phyloP scores from a whole-genome alignment of 1,140 invertebrate species.

The Penaeus chinensis region DNA sequence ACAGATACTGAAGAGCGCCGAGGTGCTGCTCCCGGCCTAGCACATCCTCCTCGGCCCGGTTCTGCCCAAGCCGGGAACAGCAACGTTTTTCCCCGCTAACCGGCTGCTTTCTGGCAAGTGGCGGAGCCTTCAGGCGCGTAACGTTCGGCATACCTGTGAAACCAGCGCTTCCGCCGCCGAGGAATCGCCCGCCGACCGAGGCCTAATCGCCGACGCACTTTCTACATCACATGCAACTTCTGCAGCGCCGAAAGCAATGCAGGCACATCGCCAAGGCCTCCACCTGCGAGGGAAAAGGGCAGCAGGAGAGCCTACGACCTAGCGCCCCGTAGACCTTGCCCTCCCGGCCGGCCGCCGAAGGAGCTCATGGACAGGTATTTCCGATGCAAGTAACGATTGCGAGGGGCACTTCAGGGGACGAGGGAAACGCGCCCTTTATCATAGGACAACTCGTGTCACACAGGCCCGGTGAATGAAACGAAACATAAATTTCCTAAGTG shows the following conservation, averaged over 20 bases:
- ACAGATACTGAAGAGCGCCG: background rate
- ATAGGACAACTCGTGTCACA: too few relatives aligned
- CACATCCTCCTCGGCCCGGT: background rate
- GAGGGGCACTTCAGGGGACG: background rate
- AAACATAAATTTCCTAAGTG: too few relatives aligned
- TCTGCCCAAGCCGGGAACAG: background rate
- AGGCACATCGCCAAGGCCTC: background rate
- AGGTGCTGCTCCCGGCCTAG: background rate
- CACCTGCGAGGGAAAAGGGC: background rate
- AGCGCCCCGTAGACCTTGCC: background rate
- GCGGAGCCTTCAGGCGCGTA: constrained; percentile 36
- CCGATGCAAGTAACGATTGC: constrained; percentile 6
- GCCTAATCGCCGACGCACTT: background rate
- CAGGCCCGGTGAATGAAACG: too few relatives aligned
- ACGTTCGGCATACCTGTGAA: constrained; percentile 45
- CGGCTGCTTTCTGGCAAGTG: constrained; percentile 41
- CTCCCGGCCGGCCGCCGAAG: background rate
- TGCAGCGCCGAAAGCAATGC: background rate
- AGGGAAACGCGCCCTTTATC: too few relatives aligned
- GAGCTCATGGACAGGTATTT: constrained; percentile 25
- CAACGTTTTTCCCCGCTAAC: constrained; percentile 37
- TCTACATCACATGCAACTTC: background rate
- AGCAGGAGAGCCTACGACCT: background rate
- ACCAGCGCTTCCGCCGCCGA: constrained; percentile 28
- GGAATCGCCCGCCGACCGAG: background rate